These are phyloP conservation scores for Hirudinaria manillensis DNA, from an alignment of 2,888 invertebrate genomes.

Conservation along the genomic window DNA sequence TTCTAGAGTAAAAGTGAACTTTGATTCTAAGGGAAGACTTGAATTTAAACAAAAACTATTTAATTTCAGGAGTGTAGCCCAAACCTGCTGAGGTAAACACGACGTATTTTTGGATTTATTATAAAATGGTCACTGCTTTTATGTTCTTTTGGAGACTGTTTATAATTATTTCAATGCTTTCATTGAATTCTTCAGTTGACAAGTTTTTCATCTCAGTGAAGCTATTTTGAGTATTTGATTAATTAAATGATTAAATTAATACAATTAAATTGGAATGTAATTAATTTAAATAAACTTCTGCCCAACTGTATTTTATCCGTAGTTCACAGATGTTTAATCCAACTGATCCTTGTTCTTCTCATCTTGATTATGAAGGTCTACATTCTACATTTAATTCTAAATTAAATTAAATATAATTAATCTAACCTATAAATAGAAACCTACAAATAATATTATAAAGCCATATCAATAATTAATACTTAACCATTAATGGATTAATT, in stretches of 20 bases:
- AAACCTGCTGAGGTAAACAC: background rate
- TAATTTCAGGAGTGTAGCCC: background rate
- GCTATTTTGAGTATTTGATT: background rate
- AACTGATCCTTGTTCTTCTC: too few relatives aligned
- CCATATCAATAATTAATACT: background rate
- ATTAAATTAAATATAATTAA: background rate
- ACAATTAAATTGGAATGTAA: background rate
- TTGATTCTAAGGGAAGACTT: too few relatives aligned
- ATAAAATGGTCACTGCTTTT: background rate
- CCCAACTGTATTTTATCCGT: slow-evolving; percentile 9
- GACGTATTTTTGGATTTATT: background rate
- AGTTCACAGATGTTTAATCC: slow-evolving; percentile 8
- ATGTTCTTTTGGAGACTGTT: background rate
- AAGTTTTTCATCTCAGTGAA: slow-evolving; percentile 3
- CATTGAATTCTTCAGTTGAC: background rate
- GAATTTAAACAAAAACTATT: background rate
- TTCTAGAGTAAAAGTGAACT: too few relatives aligned
- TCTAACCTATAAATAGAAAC: too few relatives aligned
- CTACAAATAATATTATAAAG: background rate
- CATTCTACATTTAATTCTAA: slow-evolving; percentile 1
- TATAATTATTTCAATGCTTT: slow-evolving; percentile 4
- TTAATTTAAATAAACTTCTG: background rate
- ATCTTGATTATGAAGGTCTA: background rate
- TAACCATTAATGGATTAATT: background rate
- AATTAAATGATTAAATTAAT: background rate